Conservation (phyloP, 2,797 vertebrate species). For the Fringilla coelebs region DNA sequence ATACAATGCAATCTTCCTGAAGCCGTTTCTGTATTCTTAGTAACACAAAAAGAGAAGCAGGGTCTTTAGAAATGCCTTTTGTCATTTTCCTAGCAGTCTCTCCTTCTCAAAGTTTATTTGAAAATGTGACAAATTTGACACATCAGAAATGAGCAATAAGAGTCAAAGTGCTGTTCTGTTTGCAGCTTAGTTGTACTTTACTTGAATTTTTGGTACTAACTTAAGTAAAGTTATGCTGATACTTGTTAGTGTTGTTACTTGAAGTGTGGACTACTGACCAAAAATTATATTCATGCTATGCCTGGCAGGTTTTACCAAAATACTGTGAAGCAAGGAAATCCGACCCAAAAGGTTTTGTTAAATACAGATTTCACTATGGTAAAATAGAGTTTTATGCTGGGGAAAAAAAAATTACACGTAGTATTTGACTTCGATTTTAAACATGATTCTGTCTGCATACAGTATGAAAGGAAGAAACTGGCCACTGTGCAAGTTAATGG, state of each 20-base stretch:
- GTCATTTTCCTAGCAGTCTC: background rate
- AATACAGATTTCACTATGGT: background rate
- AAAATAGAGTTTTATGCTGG: background rate
- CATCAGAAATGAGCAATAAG: background rate
- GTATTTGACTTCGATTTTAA: background rate
- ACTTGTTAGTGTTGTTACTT: background rate
- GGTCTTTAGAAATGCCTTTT: conserved; percentile 19
- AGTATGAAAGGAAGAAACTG: background rate
- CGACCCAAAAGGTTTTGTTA: background rate
- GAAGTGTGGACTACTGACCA: background rate
- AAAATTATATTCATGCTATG: background rate
- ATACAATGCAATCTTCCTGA: conserved; percentile 8
- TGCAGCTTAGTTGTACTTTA: background rate
- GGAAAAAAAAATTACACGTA: background rate
- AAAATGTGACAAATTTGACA: background rate
- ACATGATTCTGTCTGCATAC: background rate
- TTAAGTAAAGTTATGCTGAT: background rate
- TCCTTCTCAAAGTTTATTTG: background rate
- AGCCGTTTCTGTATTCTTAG: background rate
- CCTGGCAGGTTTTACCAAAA: background rate
- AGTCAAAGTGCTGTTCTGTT: background rate
- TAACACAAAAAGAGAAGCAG: background rate
- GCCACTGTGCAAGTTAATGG: background rate
- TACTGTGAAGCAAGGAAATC: background rate
- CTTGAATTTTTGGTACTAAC: background rate